Percentiles rank a stretch among this genome's conserved stretches.
Conservation (phyloP, 2,888 invertebrate species). For the Fragum whitleyi region DNA sequence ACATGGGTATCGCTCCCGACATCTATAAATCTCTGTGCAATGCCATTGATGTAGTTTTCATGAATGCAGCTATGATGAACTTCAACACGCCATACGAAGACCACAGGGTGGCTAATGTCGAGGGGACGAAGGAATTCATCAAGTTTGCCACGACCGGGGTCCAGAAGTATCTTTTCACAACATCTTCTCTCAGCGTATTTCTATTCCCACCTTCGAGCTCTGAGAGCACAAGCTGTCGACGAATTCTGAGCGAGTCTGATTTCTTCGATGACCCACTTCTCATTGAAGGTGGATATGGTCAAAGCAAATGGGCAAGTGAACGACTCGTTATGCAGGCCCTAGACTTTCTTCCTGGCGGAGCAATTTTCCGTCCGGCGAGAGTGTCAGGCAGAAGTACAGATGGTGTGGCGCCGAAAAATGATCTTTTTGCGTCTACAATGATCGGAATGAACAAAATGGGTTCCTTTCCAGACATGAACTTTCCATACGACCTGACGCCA, state of each 20-base stretch:
- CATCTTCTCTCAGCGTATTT: conserved; percentile 74
- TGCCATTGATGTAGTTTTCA: conserved; percentile 69
- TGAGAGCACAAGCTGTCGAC: conserved; percentile 22
- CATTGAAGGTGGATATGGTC: conserved; percentile 72
- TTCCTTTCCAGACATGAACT: conserved; percentile 70
- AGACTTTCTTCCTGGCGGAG: conserved; percentile 71
- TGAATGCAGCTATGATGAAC: conserved; percentile 76
- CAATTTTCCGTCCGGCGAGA: conserved; percentile 73
- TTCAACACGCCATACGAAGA: conserved; percentile 73
- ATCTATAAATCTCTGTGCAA: conserved; percentile 67
- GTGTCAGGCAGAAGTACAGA: conserved; percentile 68
- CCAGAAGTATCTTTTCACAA: conserved; percentile 71
- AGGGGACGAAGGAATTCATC: conserved; percentile 71
- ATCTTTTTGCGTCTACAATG: conserved; percentile 69
- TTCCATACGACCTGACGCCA: conserved; percentile 75
- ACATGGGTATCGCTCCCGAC: conserved; percentile 70
- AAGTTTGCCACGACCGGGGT: conserved; percentile 70
- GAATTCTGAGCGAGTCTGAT: conserved; percentile 63
- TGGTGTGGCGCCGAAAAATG: conserved; percentile 71
- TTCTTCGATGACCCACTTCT: conserved; percentile 67
- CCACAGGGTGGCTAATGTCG: conserved; percentile 70
- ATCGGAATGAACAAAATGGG: conserved; percentile 70
- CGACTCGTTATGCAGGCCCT: conserved; percentile 70
- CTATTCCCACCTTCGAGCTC: conserved; percentile 64
- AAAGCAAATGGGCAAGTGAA: conserved; percentile 77